Evolutionary conservation across 2,888 invertebrate genomes (phyloP).

Genomic region (Noctua fimbriata): DNA sequence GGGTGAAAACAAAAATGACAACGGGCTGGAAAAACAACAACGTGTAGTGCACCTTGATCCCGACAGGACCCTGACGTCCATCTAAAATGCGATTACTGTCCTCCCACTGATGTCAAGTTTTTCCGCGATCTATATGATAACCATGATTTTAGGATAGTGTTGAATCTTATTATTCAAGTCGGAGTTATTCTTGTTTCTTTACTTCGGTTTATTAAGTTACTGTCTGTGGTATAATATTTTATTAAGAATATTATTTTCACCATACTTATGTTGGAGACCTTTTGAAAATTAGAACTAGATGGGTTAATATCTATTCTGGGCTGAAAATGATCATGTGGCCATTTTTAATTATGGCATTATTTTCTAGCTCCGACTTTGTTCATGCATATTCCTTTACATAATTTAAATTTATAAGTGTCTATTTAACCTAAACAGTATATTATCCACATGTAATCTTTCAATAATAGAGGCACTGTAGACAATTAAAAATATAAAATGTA

Average conservation of each 20-base stretch:
- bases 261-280: neutral
- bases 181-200: neutral
- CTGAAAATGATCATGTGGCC: neutral
- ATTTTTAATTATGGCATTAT: neutral
- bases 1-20: neutral
- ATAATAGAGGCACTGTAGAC: constrained; percentile 3
- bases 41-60: neutral
- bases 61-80: constrained; percentile 11
- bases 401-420: constrained; percentile 4
- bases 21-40: neutral
- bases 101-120: neutral
- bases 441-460: neutral
- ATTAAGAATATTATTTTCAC: neutral
- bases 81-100: neutral
- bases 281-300: neutral
- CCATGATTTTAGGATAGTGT: neutral
- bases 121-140: neutral
- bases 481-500: constrained; percentile 5
- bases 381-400: neutral
- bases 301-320: neutral
- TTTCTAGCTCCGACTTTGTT: neutral
- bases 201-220: neutral
- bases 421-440: constrained; percentile 5
- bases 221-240: neutral
- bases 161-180: neutral